Evolutionary conservation across 2,888 invertebrate genomes (phyloP), one percentile per base, ranked within the genome.

Genomic region (Bombylius major): DNA sequence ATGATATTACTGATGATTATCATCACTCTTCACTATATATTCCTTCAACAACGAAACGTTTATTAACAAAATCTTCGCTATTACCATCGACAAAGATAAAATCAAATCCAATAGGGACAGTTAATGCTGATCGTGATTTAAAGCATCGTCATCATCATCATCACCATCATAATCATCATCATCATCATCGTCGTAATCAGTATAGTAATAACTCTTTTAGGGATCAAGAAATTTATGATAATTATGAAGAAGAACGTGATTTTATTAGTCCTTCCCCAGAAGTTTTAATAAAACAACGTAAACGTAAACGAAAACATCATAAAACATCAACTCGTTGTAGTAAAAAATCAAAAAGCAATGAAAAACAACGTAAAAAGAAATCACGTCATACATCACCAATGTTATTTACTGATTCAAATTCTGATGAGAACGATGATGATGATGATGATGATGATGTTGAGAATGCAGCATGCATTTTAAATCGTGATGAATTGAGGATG

Each of bases 401-500:
- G 11, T 11, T 11, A 11, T 11, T 11, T 11, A 36, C 50, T 23
- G 47, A 36, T 39, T 55, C 55, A 33, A 36, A 23, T 23, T 23
- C 23, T 23, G 23, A 23, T 31, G 61, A 61, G 36, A 58, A 59
- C 36, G 60, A 62, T 4, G 60, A 58, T 5, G 63, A 62, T 12
- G 54, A 58, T 46, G 57, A 53, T 32, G 58, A 56, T 34, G 59
- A 62, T 9, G 58, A 56, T 34, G 59, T 62, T 9, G 62, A 59
- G 4, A 54, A 64, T 7, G 61, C 62, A 9, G 56, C 59, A 4
- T 60, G 62, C 5, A 61, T 64, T 6, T 51, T 70, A 13, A 70
- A 66, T 59, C 62, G 71, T 4, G 65, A 67, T 46, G 66, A 70
- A 50, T 58, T 71, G 46, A 65, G 68, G 3, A 60, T 67, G 23